These are phyloP conservation scores for Neotoma lepida DNA, from an alignment of 2,113 vertebrate genomes.

Conservation along the genomic window DNA sequence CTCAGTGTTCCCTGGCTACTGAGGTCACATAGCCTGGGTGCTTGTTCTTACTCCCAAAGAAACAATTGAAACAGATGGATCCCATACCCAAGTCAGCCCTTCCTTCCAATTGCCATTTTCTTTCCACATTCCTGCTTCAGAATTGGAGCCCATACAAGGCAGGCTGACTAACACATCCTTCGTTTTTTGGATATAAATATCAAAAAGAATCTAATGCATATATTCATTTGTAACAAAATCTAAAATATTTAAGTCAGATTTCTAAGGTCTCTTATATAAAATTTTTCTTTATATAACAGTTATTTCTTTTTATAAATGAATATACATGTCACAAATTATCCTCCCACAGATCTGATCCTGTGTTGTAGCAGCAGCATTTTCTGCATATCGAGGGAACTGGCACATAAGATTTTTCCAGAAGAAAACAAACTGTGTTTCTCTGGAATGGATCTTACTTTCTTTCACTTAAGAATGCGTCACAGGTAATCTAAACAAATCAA, in stretches of 20 bases:
- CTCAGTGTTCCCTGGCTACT: too few species aligned
- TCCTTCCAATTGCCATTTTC: conserved; percentile 12
- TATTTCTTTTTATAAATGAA: conserved; percentile 44
- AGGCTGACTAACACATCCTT: background rate
- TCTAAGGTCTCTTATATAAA: conserved; percentile 66
- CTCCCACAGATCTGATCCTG: background rate
- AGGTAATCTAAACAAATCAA: background rate
- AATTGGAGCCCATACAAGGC: conserved; percentile 30
- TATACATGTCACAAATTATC: background rate
- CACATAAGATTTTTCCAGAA: background rate
- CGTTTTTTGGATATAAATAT: conserved; percentile 58
- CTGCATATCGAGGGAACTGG: background rate
- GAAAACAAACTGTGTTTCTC: background rate
- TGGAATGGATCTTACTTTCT: background rate
- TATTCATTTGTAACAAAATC: conserved; percentile 67
- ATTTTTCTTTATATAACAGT: conserved; percentile 43
- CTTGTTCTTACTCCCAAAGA: background rate
- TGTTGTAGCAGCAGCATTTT: background rate
- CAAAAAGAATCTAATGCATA: conserved; percentile 43
- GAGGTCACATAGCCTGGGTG: fast-evolving
- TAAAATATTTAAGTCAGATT: conserved; percentile 22
- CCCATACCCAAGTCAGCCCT: background rate
- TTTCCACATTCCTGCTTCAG: background rate
- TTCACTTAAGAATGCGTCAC: background rate
- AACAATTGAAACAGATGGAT: background rate